These are phyloP conservation scores for Drosophila helvetica DNA, from an alignment of 2,888 invertebrate species.

Conservation along the genomic window DNA sequence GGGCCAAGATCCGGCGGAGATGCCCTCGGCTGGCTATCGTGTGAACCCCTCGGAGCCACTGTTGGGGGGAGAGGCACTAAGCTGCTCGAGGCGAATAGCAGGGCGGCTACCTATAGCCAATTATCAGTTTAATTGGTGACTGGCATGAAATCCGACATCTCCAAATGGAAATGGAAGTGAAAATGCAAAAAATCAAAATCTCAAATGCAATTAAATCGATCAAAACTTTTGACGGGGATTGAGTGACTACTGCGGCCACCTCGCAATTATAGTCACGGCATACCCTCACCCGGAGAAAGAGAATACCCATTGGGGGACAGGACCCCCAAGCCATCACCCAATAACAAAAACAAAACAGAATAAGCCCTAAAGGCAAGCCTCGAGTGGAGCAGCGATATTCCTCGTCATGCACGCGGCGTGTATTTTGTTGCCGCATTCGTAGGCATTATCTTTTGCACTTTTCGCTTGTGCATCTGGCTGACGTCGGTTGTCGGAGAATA, in stretches of 20 bases:
- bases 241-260: conserved; percentile 17
- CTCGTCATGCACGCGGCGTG: neutral
- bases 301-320: neutral
- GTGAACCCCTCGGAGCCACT: conserved; percentile 47
- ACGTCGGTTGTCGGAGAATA: too few species aligned
- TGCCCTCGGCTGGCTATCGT: conserved; percentile 68
- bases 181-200: conserved; percentile 37
- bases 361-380: neutral
- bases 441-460: neutral
- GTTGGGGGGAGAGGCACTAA: neutral
- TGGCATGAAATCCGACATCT: conserved; percentile 55
- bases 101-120: conserved; percentile 29
- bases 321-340: too few species aligned
- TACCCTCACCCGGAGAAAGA: conserved; percentile 18
- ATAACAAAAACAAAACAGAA: neutral
- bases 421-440: neutral
- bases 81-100: neutral
- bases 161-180: conserved; percentile 36
- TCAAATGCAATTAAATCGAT: conserved; percentile 46
- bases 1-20: conserved; percentile 64
- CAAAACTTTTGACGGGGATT: conserved; percentile 22
- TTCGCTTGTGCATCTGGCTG: neutral
- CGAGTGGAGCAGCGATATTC: neutral
- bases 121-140: conserved; percentile 57
- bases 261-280: conserved; percentile 7